These are phyloP conservation scores for Colaptes auratus DNA, from an alignment of 2,113 vertebrate species.

Conservation along the genomic window DNA sequence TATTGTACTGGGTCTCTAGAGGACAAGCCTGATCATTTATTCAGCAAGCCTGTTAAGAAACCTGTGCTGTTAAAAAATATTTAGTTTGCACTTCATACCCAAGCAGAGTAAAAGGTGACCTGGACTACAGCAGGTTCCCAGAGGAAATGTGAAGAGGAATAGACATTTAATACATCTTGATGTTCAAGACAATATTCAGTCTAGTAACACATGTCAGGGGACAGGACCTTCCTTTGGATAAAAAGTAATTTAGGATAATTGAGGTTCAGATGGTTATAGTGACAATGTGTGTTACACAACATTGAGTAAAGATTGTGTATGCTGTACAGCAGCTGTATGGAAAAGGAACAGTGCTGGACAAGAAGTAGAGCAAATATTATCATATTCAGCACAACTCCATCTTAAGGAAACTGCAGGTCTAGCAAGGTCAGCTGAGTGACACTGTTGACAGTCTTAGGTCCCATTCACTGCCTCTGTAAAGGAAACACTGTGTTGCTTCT, in stretches of 20 bases:
- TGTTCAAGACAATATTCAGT: background rate
- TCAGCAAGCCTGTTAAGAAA: constrained; percentile 20
- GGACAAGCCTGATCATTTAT: constrained; percentile 6
- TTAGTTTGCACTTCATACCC: background rate
- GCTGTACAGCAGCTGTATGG: background rate
- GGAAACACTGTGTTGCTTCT: background rate
- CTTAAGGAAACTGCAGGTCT: constrained; percentile 2
- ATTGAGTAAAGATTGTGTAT: background rate
- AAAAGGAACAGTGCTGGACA: background rate
- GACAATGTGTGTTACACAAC: background rate
- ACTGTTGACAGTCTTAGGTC: background rate
- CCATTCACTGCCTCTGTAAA: background rate
- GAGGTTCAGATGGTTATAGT: background rate
- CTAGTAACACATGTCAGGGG: background rate
- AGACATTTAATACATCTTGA: background rate
- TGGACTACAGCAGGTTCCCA: background rate
- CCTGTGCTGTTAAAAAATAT: background rate
- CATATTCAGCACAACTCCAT: constrained; percentile 14
- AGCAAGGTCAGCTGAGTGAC: constrained; percentile 39
- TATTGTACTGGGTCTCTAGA: background rate
- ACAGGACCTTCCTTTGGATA: background rate
- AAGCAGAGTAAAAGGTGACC: background rate
- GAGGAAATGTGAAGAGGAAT: background rate
- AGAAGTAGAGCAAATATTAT: background rate
- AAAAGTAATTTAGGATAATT: background rate